Percentiles rank a stretch among this genome's conserved stretches.
These are phyloP conservation scores for Bungarus multicinctus DNA, from an alignment of 2,113 vertebrate genomes.

Conservation along the genomic window DNA sequence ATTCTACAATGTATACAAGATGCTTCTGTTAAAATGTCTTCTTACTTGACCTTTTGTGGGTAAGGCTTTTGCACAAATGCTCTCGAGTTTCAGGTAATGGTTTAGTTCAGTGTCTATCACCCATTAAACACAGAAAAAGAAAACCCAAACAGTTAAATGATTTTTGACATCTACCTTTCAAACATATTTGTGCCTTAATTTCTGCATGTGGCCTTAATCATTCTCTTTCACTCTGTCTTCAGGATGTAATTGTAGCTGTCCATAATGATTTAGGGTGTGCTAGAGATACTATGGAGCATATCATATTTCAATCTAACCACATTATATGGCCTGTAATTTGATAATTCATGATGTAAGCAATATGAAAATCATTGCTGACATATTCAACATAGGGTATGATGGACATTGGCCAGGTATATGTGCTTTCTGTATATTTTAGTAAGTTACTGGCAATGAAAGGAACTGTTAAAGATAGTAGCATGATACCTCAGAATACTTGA, in stretches of 20 bases:
- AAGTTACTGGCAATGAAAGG: not conserved
- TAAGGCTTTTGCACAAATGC: slow-evolving; percentile 36
- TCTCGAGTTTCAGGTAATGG: slow-evolving; percentile 31
- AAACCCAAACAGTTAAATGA: slow-evolving; percentile 30
- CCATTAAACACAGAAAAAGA: slow-evolving; percentile 11
- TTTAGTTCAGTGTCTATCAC: slow-evolving; percentile 18
- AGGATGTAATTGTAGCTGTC: slow-evolving; percentile 16
- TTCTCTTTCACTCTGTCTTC: slow-evolving; percentile 13
- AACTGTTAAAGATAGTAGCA: rapidly evolving
- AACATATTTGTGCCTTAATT: slow-evolving; percentile 32
- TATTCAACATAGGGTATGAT: not conserved
- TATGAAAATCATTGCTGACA: not conserved
- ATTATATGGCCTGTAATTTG: slow-evolving; percentile 3
- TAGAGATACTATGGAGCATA: not conserved
- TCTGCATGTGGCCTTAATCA: slow-evolving; percentile 15
- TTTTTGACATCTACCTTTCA: slow-evolving; percentile 35
- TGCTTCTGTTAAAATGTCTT: slow-evolving; percentile 45
- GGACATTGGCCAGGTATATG: not conserved
- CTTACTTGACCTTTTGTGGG: slow-evolving; percentile 41
- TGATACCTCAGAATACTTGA: rapidly evolving
- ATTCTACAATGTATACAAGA: slow-evolving; percentile 49
- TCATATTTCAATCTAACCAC: not conserved
- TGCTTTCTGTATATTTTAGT: not conserved
- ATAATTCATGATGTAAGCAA: not conserved
- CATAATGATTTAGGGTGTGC: slow-evolving; percentile 27